Evolutionary conservation across 2,888 invertebrate species (phyloP), one percentile per base, ranked within the genome.

Genomic region (Ectobius pallidus): DNA sequence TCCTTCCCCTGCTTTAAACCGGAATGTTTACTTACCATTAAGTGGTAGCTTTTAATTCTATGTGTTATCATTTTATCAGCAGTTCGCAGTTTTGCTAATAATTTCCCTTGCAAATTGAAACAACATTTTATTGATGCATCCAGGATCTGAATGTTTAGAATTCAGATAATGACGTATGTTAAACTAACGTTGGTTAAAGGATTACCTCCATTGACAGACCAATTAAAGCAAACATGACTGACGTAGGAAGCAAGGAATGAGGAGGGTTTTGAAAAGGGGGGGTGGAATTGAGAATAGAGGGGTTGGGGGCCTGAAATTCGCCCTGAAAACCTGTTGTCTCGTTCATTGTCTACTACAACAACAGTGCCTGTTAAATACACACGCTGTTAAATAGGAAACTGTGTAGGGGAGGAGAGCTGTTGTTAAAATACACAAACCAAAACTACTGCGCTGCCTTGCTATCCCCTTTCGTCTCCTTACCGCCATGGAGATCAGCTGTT

Each of bases 401-500:
- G n/a, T n/a, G 34, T 7, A 11, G 6, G 58, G 71, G 34, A 25
- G 32, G 32, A 3, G 30, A 34, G 30, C 46, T 67, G 67, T 65
- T 71, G 65, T 52, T 71, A 71, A 71, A 71, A 71, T 52, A 71
- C 65, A 71, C 71, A 71, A 71, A 63, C 63, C 63, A 71, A 52
- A 71, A 34, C 39, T 22, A 62, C 71, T 44, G n/a, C n/a, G n/a
- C n/a, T n/a, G n/a, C n/a, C n/a, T n/a, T n/a, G n/a, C n/a, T n/a
- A n/a, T n/a, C 67, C 16, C 65, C 20, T 9, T 42, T 42, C 71
- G 22, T 61, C 39, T 61, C 61, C 39, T 22, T 20, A 58, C 30
- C 30, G n/a, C 27, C 22, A 22, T 20, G 34, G 69, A 62, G 69
- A 73, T 73, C 72, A 73, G 72, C 72, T 73, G 72, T 73, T 73